Evolutionary conservation across 2,888 invertebrate species (phyloP).

Genomic region (Scotopteryx bipunctaria): DNA sequence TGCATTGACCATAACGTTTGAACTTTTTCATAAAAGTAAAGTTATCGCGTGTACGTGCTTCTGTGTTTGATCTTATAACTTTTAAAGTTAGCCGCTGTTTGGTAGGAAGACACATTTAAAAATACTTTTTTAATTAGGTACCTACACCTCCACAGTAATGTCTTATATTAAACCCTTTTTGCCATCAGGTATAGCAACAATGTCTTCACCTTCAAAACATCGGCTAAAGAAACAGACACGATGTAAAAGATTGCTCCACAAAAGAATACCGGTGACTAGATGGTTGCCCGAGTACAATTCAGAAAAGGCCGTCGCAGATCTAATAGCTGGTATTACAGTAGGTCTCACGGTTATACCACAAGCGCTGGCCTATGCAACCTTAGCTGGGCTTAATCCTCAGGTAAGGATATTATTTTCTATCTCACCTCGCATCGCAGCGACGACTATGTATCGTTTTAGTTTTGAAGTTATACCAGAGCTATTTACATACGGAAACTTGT

Average conservation of each 20-base stretch:
- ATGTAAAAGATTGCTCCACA: conserved; percentile 65
- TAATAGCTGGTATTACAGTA: conserved; percentile 96
- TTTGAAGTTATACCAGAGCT: no score
- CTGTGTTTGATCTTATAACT: conserved; percentile 22
- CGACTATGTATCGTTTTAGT: no score
- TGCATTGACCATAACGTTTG: conserved; percentile 29
- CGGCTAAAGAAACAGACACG: conserved; percentile 68
- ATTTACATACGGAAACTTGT: no score
- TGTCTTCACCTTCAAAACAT: conserved; percentile 76
- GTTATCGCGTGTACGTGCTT: conserved; percentile 32
- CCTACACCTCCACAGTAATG: no score
- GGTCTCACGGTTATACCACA: conserved; percentile 97
- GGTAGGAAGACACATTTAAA: background rate
- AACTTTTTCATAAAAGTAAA: conserved; percentile 20
- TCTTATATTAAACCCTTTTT: conserved; percentile 27
- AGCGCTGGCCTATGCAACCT: conserved; percentile 94
- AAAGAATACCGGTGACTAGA: conserved; percentile 85
- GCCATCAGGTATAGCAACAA: conserved; percentile 47
- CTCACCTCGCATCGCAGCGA: no score
- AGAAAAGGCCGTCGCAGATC: conserved; percentile 90
- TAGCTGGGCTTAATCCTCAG: conserved; percentile 94
- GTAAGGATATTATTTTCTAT: conserved; percentile 63
- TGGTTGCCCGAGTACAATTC: conserved; percentile 91
- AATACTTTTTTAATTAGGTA: background rate
- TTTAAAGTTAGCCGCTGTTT: conserved; percentile 6